Conservation (phyloP, 92 coral and sea anemone genomes). For the Palythoa grandiflora region DNA sequence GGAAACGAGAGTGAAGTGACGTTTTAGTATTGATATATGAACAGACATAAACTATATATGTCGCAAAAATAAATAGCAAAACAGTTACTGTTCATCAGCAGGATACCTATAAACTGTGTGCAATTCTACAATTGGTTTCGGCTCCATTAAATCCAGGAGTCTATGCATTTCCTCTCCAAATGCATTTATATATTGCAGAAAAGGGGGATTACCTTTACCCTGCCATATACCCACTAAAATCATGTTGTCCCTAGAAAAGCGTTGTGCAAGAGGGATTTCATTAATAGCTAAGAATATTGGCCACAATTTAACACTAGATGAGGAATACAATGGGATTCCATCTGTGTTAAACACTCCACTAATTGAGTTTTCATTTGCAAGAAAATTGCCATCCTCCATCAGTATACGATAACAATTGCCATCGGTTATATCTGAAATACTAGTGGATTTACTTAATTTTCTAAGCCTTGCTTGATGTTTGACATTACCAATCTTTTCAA, state of each 20-base stretch:
- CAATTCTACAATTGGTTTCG: no score
- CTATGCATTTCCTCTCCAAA: conserved; percentile 26
- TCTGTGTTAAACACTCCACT: conserved; percentile 67
- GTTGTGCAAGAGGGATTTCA: conserved; percentile 49
- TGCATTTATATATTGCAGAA: conserved; percentile 40
- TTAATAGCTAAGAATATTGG: conserved; percentile 64
- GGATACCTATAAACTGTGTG: no score
- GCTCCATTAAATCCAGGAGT: background rate
- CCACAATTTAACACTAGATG: conserved; percentile 61
- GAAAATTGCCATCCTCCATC: conserved; percentile 42
- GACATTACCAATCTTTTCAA: conserved; percentile 40
- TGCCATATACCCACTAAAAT: conserved; percentile 71
- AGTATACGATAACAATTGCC: conserved; percentile 6
- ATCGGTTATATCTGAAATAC: conserved; percentile 9
- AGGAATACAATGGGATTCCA: conserved; percentile 60
- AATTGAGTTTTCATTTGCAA: conserved; percentile 28
- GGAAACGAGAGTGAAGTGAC: no score
- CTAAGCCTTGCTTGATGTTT: conserved; percentile 21
- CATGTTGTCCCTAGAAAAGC: conserved; percentile 66
- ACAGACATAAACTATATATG: no score
- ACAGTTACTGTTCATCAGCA: no score
- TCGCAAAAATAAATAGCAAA: no score
- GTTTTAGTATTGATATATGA: no score
- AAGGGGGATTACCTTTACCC: conserved; percentile 67
- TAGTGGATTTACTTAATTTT: background rate